A percentile compares a stretch with the other conserved stretches of the same genome.
Evolutionary conservation across 2,113 vertebrate genomes (phyloP).

Genomic region (Phalacrocorax pelagicus): DNA sequence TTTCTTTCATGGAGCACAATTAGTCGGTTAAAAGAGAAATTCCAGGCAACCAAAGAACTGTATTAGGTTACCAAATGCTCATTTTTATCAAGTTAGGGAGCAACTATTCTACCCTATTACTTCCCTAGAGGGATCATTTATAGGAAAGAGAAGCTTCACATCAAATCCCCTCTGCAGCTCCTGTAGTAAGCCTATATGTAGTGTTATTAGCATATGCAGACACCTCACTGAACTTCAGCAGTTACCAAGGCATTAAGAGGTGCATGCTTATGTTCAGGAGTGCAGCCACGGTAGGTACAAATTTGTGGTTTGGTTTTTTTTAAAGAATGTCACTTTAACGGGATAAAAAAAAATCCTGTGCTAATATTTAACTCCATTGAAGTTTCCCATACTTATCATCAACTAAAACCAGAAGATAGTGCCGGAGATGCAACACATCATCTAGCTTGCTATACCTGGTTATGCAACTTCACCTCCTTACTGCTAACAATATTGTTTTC

Average conservation of each 20-base stretch:
- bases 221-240: background rate
- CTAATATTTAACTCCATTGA: background rate
- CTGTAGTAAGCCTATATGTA: background rate
- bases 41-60: background rate
- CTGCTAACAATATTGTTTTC: background rate
- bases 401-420: background rate
- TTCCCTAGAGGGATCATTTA: background rate
- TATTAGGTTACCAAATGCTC: background rate
- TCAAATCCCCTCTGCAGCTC: background rate
- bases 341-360: background rate
- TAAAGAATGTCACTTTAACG: background rate
- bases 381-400: background rate
- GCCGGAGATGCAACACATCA: background rate
- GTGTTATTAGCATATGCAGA: background rate
- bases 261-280: background rate
- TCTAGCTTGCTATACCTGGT: background rate
- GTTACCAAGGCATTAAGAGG: background rate
- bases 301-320: background rate
- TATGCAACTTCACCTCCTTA: constrained; percentile 1
- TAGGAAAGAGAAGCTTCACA: background rate
- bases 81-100: background rate
- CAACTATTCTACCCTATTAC: background rate
- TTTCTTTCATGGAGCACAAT: background rate
- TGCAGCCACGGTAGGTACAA: background rate
- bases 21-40: background rate